Percentiles rank a stretch among this genome's conserved stretches.
phyloP scores from a whole-genome alignment of 2,113 vertebrate species.

The Lynx canadensis region DNA sequence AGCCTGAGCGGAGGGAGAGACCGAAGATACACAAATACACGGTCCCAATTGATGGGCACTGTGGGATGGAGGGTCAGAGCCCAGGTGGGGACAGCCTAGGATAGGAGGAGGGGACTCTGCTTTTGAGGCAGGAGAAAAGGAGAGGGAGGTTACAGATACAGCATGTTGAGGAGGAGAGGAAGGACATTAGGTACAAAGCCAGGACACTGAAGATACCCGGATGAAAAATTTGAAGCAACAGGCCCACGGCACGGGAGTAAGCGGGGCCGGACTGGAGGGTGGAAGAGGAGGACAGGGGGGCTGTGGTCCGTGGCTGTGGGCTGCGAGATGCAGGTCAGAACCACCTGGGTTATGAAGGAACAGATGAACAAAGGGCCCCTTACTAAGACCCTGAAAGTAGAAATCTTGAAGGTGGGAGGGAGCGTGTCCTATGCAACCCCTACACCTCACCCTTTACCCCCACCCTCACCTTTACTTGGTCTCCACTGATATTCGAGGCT shows the following conservation, averaged over 20 bases:
- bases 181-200: background rate
- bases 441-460: background rate
- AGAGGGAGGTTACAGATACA: background rate
- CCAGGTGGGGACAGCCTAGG: background rate
- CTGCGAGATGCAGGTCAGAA: background rate
- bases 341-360: background rate
- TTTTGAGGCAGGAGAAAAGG: background rate
- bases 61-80: background rate
- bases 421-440: background rate
- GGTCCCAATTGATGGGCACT: background rate
- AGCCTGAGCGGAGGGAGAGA: background rate
- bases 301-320: background rate
- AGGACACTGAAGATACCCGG: background rate
- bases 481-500: background rate
- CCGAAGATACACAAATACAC: background rate
- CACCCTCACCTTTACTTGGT: background rate
- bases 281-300: background rate
- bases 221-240: background rate
- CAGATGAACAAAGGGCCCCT: background rate
- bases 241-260: background rate
- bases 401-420: background rate
- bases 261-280: fast-evolving
- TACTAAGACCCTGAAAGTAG: background rate
- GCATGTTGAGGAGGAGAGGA: background rate
- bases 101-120: background rate